phyloP scores from a whole-genome alignment of 2,797 vertebrate genomes.

The Gymnopithys bicolor region DNA sequence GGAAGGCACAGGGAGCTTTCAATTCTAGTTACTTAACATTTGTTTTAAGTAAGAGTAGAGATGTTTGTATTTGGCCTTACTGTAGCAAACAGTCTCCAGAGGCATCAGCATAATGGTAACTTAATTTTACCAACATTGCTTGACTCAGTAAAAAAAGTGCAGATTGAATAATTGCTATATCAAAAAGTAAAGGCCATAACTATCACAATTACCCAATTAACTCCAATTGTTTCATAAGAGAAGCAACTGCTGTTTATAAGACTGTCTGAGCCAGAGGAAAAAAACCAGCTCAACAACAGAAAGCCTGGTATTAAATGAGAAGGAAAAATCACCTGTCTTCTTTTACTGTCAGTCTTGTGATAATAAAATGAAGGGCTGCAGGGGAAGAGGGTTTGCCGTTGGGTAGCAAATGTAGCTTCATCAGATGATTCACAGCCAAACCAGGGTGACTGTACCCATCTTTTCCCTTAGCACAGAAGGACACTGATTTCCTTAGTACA shows the following conservation, averaged over 20 bases:
- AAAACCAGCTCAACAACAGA: slow-evolving; percentile 56
- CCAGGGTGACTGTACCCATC: neutral
- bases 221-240: slow-evolving; percentile 50
- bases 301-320: slow-evolving; percentile 42
- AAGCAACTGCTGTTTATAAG: slow-evolving; percentile 68
- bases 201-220: slow-evolving; percentile 65
- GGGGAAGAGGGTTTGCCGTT: neutral
- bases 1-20: neutral
- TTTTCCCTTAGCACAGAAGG: neutral
- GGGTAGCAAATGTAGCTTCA: slow-evolving; percentile 8
- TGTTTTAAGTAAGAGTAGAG: neutral
- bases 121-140: slow-evolving; percentile 20
- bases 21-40: neutral
- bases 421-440: slow-evolving; percentile 4
- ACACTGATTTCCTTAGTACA: neutral
- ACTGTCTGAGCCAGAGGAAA: slow-evolving; percentile 51
- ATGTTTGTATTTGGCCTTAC: neutral
- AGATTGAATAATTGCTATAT: slow-evolving; percentile 64
- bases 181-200: slow-evolving; percentile 56
- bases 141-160: slow-evolving; percentile 39
- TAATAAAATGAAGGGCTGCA: slow-evolving; percentile 40
- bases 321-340: neutral
- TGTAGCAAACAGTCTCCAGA: neutral
- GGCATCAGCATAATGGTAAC: neutral
- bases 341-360: neutral